These are phyloP conservation scores for Lasioglossum oenotherae DNA, from an alignment of 2,888 invertebrate genomes.

Conservation along the genomic window DNA sequence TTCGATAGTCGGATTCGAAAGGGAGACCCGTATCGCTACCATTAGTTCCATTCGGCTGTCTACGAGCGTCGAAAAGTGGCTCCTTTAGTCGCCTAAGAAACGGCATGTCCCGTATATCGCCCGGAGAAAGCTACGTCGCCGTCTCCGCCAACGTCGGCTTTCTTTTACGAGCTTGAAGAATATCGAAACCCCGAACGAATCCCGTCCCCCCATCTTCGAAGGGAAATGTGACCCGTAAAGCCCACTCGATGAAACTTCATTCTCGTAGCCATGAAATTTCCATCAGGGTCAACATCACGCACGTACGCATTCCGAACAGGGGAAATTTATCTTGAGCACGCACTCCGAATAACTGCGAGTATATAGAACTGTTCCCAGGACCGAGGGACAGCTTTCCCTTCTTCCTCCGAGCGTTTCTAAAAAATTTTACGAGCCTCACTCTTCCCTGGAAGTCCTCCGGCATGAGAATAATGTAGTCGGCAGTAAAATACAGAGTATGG, in stretches of 20 bases:
- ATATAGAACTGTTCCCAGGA: neutral
- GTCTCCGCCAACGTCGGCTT: slow-evolving; percentile 19
- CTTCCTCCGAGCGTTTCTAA: neutral
- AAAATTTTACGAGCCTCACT: neutral
- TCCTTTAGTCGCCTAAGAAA: slow-evolving; percentile 41
- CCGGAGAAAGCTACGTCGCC: slow-evolving; percentile 20
- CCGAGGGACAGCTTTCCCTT: neutral
- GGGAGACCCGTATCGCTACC: slow-evolving; percentile 10
- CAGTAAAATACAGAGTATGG: neutral
- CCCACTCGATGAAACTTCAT: slow-evolving; percentile 37
- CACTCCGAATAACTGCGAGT: slow-evolving; percentile 15
- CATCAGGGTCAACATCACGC: slow-evolving; percentile 45
- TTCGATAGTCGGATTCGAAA: slow-evolving; percentile 1
- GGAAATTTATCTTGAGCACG: slow-evolving; percentile 17
- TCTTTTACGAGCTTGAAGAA: slow-evolving; percentile 46
- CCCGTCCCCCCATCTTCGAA: slow-evolving; percentile 12
- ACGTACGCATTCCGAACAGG: slow-evolving; percentile 10
- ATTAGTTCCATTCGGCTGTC: slow-evolving; percentile 51
- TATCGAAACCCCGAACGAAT: slow-evolving; percentile 38
- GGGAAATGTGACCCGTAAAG: slow-evolving; percentile 39
- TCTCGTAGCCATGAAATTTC: slow-evolving; percentile 55
- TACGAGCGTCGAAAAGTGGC: slow-evolving; percentile 34
- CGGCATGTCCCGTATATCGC: slow-evolving; percentile 51
- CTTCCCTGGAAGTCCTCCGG: neutral
- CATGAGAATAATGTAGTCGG: neutral